These are phyloP conservation scores for Tragelaphus strepsiceros DNA, from an alignment of 2,113 vertebrate genomes.

Conservation along the genomic window DNA sequence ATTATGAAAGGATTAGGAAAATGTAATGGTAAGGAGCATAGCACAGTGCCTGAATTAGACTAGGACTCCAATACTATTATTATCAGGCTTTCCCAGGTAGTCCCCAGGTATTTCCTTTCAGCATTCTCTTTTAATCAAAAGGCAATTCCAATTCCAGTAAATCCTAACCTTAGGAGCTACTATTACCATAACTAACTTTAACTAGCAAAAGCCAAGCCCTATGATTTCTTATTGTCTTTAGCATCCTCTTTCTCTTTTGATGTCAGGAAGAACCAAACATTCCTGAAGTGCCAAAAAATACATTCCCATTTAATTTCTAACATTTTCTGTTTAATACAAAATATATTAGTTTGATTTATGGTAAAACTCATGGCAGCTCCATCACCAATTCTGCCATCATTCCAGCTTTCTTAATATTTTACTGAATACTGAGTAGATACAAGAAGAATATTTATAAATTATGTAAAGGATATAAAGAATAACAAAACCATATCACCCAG, in stretches of 20 bases:
- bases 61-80: background rate
- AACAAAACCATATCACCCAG: background rate
- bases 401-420: conserved; percentile 9
- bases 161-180: background rate
- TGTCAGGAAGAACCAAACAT: conserved; percentile 27
- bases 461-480: background rate
- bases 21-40: background rate
- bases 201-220: conserved; percentile 11
- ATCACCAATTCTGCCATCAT: background rate
- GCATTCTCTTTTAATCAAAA: conserved; percentile 13
- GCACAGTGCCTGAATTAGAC: background rate
- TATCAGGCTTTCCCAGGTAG: background rate
- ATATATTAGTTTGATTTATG: conserved; percentile 1
- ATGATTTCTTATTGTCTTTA: background rate
- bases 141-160: conserved; percentile 13
- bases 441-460: background rate
- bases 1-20: background rate
- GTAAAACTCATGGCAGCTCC: background rate
- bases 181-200: conserved; percentile 18
- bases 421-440: background rate
- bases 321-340: conserved; percentile 6
- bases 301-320: conserved; percentile 18
- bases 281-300: background rate
- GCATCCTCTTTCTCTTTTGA: background rate
- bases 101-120: conserved; percentile 9